Conservation (phyloP, 2,113 vertebrate genomes). For the Deroptyus accipitrinus region DNA sequence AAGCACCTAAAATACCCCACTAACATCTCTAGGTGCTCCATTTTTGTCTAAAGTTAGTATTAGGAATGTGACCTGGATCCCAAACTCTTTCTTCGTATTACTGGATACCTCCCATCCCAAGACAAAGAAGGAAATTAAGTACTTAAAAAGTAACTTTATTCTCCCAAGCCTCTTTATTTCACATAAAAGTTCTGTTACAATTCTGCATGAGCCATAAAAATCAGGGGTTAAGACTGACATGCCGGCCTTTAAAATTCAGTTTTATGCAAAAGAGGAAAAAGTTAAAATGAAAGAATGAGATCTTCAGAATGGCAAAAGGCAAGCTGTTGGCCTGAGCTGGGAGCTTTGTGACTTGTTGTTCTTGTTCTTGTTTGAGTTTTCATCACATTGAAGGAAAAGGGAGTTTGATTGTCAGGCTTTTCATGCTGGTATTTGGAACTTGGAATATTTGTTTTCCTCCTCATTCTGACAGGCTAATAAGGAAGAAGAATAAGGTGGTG, state of each 20-base stretch:
- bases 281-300: background rate
- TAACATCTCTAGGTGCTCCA: background rate
- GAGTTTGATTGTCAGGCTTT: background rate
- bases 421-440: background rate
- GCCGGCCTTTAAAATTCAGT: background rate
- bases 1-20: background rate
- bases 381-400: background rate
- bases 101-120: background rate
- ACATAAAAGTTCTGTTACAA: background rate
- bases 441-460: background rate
- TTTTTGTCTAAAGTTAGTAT: background rate
- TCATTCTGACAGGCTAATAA: background rate
- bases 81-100: background rate
- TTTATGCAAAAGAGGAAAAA: background rate
- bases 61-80: background rate
- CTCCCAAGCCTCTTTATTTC: background rate
- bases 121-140: background rate
- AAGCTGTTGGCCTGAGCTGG: background rate
- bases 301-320: background rate
- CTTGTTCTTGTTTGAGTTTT: background rate
- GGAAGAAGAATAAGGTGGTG: conserved; percentile 8
- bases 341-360: background rate
- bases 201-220: background rate
- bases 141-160: background rate
- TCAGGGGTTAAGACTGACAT: background rate